Conservation (phyloP, 2,113 vertebrate genomes). For the Oriolus oriolus region DNA sequence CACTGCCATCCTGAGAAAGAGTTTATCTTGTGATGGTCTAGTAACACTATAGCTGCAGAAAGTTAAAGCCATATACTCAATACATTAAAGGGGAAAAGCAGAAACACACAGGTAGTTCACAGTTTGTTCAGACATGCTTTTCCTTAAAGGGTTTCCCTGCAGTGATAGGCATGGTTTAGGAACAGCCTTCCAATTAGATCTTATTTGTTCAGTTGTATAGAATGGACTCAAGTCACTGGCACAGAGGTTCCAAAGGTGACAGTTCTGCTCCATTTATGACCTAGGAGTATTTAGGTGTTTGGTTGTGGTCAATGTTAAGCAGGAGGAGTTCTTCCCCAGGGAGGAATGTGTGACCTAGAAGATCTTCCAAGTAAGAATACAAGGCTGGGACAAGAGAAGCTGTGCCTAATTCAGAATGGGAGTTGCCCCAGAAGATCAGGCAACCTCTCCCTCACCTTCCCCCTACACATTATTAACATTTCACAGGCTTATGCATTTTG, state of each 20-base stretch:
- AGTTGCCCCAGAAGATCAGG: not conserved
- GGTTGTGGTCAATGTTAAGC: accelerated
- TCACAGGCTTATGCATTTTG: not conserved
- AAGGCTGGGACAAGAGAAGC: not conserved
- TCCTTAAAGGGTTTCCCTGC: not conserved
- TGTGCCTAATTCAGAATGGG: not conserved
- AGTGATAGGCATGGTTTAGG: not conserved
- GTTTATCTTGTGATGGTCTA: not conserved
- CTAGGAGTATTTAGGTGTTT: not conserved
- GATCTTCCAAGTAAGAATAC: not conserved
- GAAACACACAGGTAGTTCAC: not conserved
- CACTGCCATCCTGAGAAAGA: not conserved
- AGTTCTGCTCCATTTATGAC: not conserved
- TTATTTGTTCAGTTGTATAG: not conserved
- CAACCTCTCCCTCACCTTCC: not conserved
- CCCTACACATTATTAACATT: not conserved
- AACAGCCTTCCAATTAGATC: not conserved
- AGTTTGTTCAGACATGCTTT: not conserved
- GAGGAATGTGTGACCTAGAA: not conserved
- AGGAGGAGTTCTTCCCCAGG: not conserved
- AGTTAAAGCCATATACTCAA: not conserved
- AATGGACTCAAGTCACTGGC: not conserved
- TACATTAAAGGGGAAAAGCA: not conserved
- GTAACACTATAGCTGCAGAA: not conserved
- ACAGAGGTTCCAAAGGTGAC: not conserved